These are phyloP conservation scores for Fulica atra DNA, from an alignment of 2,113 vertebrate species.

Conservation along the genomic window DNA sequence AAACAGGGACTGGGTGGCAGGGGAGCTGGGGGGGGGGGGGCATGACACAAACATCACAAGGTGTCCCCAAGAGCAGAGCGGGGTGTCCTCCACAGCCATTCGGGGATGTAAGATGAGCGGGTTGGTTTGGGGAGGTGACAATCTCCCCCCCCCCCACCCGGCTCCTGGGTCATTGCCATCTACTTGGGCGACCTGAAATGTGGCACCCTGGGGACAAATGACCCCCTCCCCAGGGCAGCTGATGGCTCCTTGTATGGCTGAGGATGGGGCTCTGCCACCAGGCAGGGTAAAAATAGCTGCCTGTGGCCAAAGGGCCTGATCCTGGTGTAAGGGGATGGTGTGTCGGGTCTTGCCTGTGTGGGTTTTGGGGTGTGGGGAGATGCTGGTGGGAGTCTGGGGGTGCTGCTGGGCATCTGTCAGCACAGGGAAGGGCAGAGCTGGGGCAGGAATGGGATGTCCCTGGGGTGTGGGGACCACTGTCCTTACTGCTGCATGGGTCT, in stretches of 20 bases:
- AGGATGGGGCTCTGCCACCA: background rate
- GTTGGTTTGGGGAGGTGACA: background rate
- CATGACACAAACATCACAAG: background rate
- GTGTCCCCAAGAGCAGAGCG: background rate
- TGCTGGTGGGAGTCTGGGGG: background rate
- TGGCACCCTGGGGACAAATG: background rate
- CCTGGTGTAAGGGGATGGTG: background rate
- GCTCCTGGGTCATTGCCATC: background rate
- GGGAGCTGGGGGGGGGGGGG: background rate
- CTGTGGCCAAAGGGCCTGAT: background rate
- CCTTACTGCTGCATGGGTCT: too few species aligned
- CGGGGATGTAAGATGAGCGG: background rate
- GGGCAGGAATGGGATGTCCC: too few species aligned
- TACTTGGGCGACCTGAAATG: background rate
- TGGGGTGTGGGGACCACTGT: background rate
- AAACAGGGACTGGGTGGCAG: fast-evolving
- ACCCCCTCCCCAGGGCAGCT: background rate
- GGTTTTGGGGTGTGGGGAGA: background rate
- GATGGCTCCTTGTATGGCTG: slow-evolving; percentile 21
- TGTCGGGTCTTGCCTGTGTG: fast-evolving
- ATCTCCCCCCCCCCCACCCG: background rate
- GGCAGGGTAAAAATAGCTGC: background rate
- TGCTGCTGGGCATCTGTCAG: background rate
- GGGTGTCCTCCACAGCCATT: fast-evolving
- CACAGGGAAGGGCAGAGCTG: too few species aligned